Evolutionary conservation across 2,888 invertebrate genomes (phyloP).

Genomic region (Aspidapion aeneum): DNA sequence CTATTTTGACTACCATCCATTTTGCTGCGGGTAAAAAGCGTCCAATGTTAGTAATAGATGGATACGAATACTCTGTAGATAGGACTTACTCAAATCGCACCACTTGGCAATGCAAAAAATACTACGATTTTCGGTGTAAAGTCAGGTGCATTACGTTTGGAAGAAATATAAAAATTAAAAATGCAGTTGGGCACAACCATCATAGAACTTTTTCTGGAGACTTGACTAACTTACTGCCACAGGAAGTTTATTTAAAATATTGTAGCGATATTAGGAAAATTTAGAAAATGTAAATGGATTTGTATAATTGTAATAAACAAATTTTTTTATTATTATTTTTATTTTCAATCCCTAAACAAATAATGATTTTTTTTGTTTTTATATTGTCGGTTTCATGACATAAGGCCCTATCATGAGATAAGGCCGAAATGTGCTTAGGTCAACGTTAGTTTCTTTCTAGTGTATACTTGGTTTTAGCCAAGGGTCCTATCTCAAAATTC

Average conservation of each 20-base stretch:
- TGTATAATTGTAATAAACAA: no score
- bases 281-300: no score
- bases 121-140: conserved; percentile 23
- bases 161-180: conserved; percentile 7
- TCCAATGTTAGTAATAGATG: conserved; percentile 27
- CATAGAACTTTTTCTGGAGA: conserved; percentile 18
- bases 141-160: conserved; percentile 14
- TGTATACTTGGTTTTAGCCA: no score
- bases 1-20: conserved; percentile 11
- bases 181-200: conserved; percentile 14
- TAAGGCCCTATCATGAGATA: no score
- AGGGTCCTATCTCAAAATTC: no score
- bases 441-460: no score
- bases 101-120: conserved; percentile 28
- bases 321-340: no score
- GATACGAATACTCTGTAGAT: conserved; percentile 26
- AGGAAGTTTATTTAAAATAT: background rate
- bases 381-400: no score
- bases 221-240: background rate
- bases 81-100: conserved; percentile 21
- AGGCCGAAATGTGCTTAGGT: no score
- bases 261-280: no score
- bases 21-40: conserved; percentile 24
- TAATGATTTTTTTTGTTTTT: no score
- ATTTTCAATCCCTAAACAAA: no score